These are phyloP conservation scores for Odobenus rosmarus DNA, from an alignment of 2,113 vertebrate species.

Conservation along the genomic window DNA sequence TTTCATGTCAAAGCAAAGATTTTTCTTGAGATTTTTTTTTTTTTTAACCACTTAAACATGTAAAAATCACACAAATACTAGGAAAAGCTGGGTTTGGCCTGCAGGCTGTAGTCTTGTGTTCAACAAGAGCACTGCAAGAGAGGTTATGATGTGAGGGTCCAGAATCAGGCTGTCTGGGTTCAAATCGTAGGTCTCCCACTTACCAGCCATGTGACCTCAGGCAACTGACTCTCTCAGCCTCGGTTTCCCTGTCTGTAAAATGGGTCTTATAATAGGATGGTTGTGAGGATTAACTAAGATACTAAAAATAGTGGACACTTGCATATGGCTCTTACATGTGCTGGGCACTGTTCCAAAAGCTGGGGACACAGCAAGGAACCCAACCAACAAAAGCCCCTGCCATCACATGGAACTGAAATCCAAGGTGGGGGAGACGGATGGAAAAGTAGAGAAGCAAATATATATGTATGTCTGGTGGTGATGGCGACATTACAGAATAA, in stretches of 20 bases:
- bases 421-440: background rate
- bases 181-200: background rate
- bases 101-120: background rate
- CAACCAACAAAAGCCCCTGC: background rate
- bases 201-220: background rate
- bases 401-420: background rate
- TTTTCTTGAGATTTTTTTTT: background rate
- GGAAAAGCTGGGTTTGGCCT: background rate
- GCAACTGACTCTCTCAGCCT: background rate
- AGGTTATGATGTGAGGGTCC: background rate
- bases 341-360: background rate
- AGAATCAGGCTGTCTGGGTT: background rate
- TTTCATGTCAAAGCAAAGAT: background rate
- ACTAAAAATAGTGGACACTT: background rate
- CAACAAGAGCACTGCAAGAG: background rate
- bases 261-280: background rate
- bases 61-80: background rate
- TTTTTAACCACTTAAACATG: background rate
- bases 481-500: background rate
- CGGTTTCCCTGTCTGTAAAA: background rate
- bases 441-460: background rate
- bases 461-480: background rate
- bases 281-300: background rate
- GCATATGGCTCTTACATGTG: background rate
- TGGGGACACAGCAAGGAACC: background rate